phyloP scores from a whole-genome alignment of 2,797 vertebrate species.

The Molossus molossus region DNA sequence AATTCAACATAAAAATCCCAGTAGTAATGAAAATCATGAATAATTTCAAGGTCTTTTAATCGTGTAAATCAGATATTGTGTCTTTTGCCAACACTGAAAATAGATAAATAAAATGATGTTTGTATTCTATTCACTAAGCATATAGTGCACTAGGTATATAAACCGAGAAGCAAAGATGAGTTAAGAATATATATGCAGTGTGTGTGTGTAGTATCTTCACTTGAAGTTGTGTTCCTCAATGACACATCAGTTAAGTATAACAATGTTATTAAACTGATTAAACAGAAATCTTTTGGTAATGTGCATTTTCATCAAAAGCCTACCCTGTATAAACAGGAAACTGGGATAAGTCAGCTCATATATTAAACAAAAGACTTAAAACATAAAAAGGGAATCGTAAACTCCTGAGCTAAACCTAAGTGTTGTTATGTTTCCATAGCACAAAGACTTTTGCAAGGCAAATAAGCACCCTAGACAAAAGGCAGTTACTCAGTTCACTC shows the following conservation, averaged over 20 bases:
- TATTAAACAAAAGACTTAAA: constrained; percentile 78
- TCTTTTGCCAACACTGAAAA: constrained; percentile 63
- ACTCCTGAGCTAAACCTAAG: constrained; percentile 76
- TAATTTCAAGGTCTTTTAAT: constrained; percentile 75
- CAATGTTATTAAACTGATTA: constrained; percentile 71
- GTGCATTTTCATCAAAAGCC: constrained; percentile 84
- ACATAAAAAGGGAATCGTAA: constrained; percentile 82
- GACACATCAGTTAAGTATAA: constrained; percentile 60
- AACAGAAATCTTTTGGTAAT: constrained; percentile 73
- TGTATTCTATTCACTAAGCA: not conserved
- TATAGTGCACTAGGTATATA: not conserved
- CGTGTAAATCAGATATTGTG: constrained; percentile 32
- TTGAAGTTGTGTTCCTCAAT: constrained; percentile 59
- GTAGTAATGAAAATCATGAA: constrained; percentile 72
- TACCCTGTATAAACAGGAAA: constrained; percentile 88
- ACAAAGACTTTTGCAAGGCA: constrained; percentile 62
- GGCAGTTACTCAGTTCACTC: not conserved
- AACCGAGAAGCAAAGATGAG: not conserved
- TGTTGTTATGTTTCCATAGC: constrained; percentile 79
- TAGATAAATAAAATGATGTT: constrained; percentile 21
- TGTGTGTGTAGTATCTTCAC: not conserved
- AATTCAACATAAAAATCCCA: constrained; percentile 71
- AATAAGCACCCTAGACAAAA: constrained; percentile 62
- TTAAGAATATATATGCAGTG: not conserved
- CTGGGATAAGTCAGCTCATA: constrained; percentile 81